Percentiles rank a stretch among this genome's conserved stretches.
Conservation (phyloP, 2,888 invertebrate species). For the Suillia variegata region DNA sequence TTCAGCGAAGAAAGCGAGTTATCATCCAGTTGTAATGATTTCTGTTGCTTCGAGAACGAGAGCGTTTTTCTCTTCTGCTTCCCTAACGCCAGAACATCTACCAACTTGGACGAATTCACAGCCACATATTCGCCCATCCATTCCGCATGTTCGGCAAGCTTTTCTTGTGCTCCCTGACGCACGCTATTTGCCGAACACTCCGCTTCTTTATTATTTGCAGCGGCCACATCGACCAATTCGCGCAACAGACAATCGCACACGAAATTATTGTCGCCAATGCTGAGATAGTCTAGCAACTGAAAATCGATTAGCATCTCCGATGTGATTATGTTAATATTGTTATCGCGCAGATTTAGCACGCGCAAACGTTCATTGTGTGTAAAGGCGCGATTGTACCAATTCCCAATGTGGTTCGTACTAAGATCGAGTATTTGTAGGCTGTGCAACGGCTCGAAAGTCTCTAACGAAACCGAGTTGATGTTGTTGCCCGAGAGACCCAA, state of each 20-base stretch:
- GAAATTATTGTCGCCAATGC: conserved; percentile 65
- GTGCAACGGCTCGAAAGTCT: conserved; percentile 53
- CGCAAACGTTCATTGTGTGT: conserved; percentile 58
- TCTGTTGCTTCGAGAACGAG: no score
- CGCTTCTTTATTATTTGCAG: conserved; percentile 45
- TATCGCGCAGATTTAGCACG: conserved; percentile 63
- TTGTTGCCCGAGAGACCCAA: conserved; percentile 65
- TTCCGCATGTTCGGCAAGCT: conserved; percentile 2
- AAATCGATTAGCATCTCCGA: conserved; percentile 67
- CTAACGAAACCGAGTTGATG: conserved; percentile 55
- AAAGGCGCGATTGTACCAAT: conserved; percentile 65
- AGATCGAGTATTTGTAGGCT: conserved; percentile 64
- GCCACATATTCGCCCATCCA: neutral
- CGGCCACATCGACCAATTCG: conserved; percentile 62
- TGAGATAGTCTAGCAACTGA: conserved; percentile 60
- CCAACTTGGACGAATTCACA: neutral
- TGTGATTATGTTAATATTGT: conserved; percentile 66
- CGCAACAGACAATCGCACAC: conserved; percentile 67
- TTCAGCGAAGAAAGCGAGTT: neutral
- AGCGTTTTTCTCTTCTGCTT: no score
- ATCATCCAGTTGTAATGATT: no score
- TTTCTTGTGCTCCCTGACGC: conserved; percentile 21
- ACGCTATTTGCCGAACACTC: conserved; percentile 40
- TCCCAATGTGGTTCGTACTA: conserved; percentile 64
- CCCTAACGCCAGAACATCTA: no score